phyloP scores from a whole-genome alignment of 2,113 vertebrate species.

The Rhegmatorhina hoffmannsi region DNA sequence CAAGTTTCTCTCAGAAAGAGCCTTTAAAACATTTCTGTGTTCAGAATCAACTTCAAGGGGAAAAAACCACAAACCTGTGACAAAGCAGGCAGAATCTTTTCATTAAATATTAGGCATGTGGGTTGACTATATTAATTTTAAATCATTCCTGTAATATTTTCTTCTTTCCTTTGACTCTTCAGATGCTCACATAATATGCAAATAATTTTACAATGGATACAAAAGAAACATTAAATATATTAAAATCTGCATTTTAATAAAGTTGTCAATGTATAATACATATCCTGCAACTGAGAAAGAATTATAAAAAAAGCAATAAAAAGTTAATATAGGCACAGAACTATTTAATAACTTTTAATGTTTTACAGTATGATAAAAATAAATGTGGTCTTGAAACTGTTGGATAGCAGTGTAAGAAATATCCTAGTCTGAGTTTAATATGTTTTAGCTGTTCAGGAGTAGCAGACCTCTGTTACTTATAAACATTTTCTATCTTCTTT shows the following conservation, averaged over 20 bases:
- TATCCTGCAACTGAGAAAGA: conserved; percentile 64
- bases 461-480: fast-evolving
- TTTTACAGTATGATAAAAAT: conserved; percentile 68
- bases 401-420: conserved; percentile 10
- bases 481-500: background rate
- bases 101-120: conserved; percentile 73
- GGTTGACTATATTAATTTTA: conserved; percentile 73
- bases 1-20: conserved; percentile 66
- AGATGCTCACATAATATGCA: conserved; percentile 73
- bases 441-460: background rate
- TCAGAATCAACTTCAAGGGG: conserved; percentile 58
- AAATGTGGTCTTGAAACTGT: conserved; percentile 50
- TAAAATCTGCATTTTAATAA: conserved; percentile 82
- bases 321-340: conserved; percentile 70
- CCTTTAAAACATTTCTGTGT: conserved; percentile 60
- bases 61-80: conserved; percentile 4
- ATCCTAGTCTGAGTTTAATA: background rate
- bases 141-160: conserved; percentile 71
- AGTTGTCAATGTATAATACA: conserved; percentile 76
- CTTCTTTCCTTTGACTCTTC: conserved; percentile 69
- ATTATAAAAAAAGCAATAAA: conserved; percentile 78
- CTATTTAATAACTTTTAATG: conserved; percentile 71
- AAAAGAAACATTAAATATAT: conserved; percentile 81
- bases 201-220: conserved; percentile 74
- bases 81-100: conserved; percentile 65